Base-by-base conservation (phyloP, 2,113 vertebrate species). In the Tauraco erythrolophus region DNA sequence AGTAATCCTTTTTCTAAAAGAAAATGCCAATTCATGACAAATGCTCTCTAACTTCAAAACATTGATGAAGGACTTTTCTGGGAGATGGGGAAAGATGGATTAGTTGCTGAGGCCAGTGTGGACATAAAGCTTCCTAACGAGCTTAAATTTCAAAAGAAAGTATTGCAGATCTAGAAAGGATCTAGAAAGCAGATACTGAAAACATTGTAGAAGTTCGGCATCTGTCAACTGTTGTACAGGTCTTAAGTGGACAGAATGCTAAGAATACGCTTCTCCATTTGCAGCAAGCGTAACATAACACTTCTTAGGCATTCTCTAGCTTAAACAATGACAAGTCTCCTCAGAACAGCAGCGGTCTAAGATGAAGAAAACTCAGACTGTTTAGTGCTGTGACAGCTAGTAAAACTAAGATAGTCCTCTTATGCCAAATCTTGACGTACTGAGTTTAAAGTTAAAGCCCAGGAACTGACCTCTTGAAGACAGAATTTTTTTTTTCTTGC, bases 1-100 rank as follows among this genome's bases (percentile, higher is more conserved):
- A 33, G 89, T 96, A 94, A 94, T 97, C 94, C 91, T 96, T 96
- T 96, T 94, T 89, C 77, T 80, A 96, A 96, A 96, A 88, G 92
- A 96, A 96, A 96, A 88, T 95, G 93, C 87, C 88, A 92, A 81
- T 89, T 93, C 82, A 95, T 88, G 92, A 93, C 78, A 96, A 95
- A 97, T 72, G 96, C 56, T 90, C 85, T 96, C 78, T 74, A 85
- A 94, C 88, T 94, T 96, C 77, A 96, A 96, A 96, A 96, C 89
- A 92, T 78, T 51, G 84, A 92, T 94, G 88, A 76, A 92, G 88
- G 80, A 87, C 77, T 94, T 93, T 92, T 66, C 75, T 92, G 94
- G 79, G 88, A 94, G 68, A 86, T 51, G 24, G 58, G 83, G 86
- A 95, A 96, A 96, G 93, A 94, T 35, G 62, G 86, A 95, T 88